Conservation (phyloP, 2,113 vertebrate genomes). For the Nothoprocta perdicaria region DNA sequence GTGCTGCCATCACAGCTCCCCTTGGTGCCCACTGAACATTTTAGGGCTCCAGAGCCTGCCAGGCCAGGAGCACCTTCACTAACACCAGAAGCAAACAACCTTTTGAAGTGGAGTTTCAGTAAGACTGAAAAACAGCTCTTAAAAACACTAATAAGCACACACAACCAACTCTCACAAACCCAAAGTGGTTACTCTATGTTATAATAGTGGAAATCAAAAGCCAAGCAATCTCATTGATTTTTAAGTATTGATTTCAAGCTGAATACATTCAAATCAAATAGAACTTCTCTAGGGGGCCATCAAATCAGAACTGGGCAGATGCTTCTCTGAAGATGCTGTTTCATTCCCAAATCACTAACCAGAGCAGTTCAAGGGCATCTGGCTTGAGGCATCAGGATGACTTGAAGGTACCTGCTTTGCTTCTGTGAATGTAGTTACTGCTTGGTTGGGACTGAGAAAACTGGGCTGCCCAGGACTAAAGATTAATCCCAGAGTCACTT, state of each 20-base stretch:
- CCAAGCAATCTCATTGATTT: neutral
- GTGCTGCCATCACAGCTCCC: neutral
- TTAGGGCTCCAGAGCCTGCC: rapidly evolving
- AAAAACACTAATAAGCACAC: neutral
- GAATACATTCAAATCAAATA: neutral
- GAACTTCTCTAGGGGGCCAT: neutral
- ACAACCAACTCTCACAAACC: neutral
- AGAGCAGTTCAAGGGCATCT: neutral
- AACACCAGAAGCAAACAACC: rapidly evolving
- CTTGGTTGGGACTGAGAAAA: neutral
- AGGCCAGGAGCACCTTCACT: neutral
- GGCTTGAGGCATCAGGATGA: neutral
- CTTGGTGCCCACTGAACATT: rapidly evolving
- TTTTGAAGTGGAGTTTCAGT: neutral
- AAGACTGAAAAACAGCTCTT: neutral
- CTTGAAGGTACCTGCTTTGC: rapidly evolving
- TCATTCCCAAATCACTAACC: neutral
- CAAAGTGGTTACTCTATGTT: neutral
- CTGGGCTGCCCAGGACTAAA: neutral
- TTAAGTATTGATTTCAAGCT: neutral
- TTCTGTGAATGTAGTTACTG: neutral
- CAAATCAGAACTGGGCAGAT: neutral
- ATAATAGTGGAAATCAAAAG: neutral
- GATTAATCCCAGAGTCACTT: neutral
- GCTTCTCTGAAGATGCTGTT: neutral